A percentile compares a stretch with the other conserved stretches of the same genome.
Evolutionary conservation across 2,113 vertebrate species (phyloP).

Genomic region (Ginglymostoma cirratum): DNA sequence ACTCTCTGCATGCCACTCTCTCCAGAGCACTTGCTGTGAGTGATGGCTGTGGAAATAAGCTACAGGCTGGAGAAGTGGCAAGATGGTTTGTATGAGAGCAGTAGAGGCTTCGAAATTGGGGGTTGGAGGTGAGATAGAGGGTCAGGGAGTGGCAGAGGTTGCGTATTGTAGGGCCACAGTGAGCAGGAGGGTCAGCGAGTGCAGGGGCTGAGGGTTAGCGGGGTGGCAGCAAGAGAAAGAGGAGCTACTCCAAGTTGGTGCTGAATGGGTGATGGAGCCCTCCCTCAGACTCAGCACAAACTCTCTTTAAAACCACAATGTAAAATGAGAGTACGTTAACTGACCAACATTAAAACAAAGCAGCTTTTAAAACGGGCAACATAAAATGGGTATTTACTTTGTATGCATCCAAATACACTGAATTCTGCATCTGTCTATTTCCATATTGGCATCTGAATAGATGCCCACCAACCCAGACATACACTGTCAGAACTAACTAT

Average conservation of each 20-base stretch:
- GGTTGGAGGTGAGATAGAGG: background rate
- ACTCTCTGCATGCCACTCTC: background rate
- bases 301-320: background rate
- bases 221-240: no score
- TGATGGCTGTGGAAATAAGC: background rate
- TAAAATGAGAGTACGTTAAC: background rate
- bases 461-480: background rate
- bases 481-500: background rate
- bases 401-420: background rate
- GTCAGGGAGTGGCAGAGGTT: background rate
- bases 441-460: background rate
- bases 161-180: no score
- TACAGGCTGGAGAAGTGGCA: background rate
- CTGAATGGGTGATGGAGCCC: background rate
- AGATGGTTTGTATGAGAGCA: no score
- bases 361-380: background rate
- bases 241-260: background rate
- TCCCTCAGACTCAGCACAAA: background rate
- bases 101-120: no score
- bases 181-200: background rate
- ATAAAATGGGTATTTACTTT: background rate
- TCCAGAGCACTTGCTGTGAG: background rate
- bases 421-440: background rate
- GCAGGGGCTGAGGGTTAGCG: background rate
- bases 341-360: background rate